Base-by-base conservation (phyloP, 2,797 vertebrate species). In the Carcharodon carcharias region DNA sequence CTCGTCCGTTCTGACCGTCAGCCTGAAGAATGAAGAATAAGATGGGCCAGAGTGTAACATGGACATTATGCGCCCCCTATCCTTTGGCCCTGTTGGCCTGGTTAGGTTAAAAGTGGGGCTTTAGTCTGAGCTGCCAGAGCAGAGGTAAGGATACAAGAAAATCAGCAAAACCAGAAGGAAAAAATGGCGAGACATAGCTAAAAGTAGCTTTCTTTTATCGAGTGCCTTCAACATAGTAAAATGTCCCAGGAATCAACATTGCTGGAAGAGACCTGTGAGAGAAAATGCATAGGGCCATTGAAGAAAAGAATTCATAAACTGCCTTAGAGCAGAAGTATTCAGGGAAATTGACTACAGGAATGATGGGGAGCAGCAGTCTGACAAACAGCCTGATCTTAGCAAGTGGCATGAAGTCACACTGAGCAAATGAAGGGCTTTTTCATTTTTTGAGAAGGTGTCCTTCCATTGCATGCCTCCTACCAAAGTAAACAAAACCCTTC, bases 401-500 rank as follows among this genome's bases (percentile, higher is more conserved):
- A 1, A 14, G 26, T 26, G 11, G 54, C 28, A 12, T 31, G 4
- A 61, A n/a, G 31, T 6, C 4, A 28, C 56, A 61, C 54, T 35
- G 28, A 61, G 28, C 56, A 31, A 56, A 21, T 14, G 54, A 28
- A 56, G 50, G 87, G 26, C 26, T 89, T 89, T 89, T 31, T 89
- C 54, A 28, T 61, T 35, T 56, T 91, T 61, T 56, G 56, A 35
- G 54, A 61, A 91, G 56, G 16, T 58, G 54, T 35, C 54, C 1
- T 35, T 91, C 56, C 31, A 16, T 35, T 91, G 88, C 88, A 3
- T 18, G 88, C 56, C 11, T 31, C 26, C 1, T 5, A 61, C 14
- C 12, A 8, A 91, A 91, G 63, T n/a, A 63, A 91, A 91, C 88
- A 91, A 91, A 91, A 61, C 56, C 88, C 88, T 91, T 91, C 63